A percentile compares a stretch with the other conserved stretches of the same genome.
phyloP scores from a whole-genome alignment of 2,888 invertebrate genomes.

The Drosophila tanythrix region DNA sequence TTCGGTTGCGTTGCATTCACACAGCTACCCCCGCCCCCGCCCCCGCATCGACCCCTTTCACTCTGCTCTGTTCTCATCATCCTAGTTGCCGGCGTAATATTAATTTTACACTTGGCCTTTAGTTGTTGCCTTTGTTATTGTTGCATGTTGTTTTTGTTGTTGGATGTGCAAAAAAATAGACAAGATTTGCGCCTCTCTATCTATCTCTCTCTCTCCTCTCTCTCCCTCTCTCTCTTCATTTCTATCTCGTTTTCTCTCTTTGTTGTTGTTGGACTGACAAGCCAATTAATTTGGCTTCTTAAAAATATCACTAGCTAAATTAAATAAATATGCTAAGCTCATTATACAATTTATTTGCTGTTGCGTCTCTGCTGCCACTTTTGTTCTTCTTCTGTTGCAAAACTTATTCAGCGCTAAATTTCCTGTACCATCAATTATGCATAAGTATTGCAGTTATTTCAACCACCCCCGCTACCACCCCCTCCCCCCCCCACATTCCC shows the following conservation, averaged over 20 bases:
- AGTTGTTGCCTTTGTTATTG: conserved; percentile 63
- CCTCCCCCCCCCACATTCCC: not conserved
- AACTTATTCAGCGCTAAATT: conserved; percentile 49
- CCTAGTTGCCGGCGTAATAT: conserved; percentile 72
- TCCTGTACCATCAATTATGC: conserved; percentile 80
- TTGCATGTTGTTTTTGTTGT: conserved; percentile 30
- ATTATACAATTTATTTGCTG: conserved; percentile 43
- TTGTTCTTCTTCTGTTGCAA: conserved; percentile 28
- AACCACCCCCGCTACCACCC: conserved; percentile 3
- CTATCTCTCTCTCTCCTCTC: not conserved
- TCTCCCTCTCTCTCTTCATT: not conserved
- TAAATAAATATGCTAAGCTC: conserved; percentile 74
- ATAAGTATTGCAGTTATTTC: conserved; percentile 56
- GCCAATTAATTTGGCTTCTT: conserved; percentile 78
- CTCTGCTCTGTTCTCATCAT: conserved; percentile 10
- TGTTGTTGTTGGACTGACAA: conserved; percentile 55
- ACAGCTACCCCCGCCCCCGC: conserved; percentile 20
- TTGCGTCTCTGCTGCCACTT: conserved; percentile 23
- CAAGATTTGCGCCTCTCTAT: conserved; percentile 14
- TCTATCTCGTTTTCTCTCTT: not conserved
- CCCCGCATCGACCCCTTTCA: not conserved
- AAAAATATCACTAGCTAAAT: conserved; percentile 75
- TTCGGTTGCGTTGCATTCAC: conserved; percentile 75
- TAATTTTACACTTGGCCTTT: conserved; percentile 84
- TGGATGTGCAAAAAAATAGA: conserved; percentile 56